Base-by-base conservation (phyloP, 1,140 invertebrate species). In the Antheraea pernyi region DNA sequence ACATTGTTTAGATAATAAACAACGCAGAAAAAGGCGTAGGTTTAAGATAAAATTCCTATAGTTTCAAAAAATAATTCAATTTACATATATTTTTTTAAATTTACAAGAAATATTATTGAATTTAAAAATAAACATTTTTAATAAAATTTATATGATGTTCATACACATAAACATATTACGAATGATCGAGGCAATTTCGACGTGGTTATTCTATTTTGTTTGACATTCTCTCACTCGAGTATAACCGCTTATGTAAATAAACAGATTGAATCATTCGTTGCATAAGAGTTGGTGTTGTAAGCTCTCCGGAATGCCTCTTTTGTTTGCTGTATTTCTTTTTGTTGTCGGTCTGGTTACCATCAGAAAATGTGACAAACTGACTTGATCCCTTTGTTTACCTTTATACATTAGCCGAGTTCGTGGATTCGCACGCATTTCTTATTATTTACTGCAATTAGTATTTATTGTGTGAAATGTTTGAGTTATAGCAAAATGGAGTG, bases 241-340 rank as follows among this genome's bases (percentile, higher is more conserved):
- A 53, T 53, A 53, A 53, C 11, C 16, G 46, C 46, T 53, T 53
- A 53, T 53, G 46, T 53, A 53, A 53, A 53, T 53, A 53, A 53
- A 16, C 1, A 53, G 46, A 53, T 53, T 53, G 46, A 53, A 53
- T 16, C 11, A 53, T 53, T 13, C 46, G 16, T 53, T 53, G 46
- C 46, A 53, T 16, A 53, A 53, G 46, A 53, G 11, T 13, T 16
- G 46, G 13, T 53, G 11, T 53, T n/a, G 46, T 53, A 53, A 53
- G 46, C 46, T 16, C 46, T 53, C 5, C 16, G 11, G 46, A 53
- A 53, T n/a, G 13, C 16, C 13, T 53, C 46, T 16, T 53, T 53
- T 53, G 46, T 53, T 53, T 53, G 46, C 16, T n/a, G 11, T 13
- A 6, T 13, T 53, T 53, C 46, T 13, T 53, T 53, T 53, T 53